Evolutionary conservation across 2,888 invertebrate genomes (phyloP), one percentile per base, ranked within the genome.

Genomic region (Lamellibrachia satsuma): DNA sequence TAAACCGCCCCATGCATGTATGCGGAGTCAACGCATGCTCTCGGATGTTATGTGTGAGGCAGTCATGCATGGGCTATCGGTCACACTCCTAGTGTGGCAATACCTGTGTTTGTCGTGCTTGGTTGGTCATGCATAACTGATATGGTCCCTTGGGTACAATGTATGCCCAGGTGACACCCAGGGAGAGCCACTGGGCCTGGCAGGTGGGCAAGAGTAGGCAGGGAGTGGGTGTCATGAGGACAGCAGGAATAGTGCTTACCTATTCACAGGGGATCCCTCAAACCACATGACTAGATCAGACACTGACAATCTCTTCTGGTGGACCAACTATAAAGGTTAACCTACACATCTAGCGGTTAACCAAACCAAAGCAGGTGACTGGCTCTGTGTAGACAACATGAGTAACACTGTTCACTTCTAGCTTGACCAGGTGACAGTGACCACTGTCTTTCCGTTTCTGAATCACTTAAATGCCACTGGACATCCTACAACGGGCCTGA

Each of bases 81-180:
- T 75, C 75, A 75, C 75, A 75, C 75, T 75, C 22, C 1, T 75
- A 75, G 75, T 75, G 75, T 75, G 75, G 75, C 75, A 75, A 75
- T 75, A 75, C 75, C 75, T 75, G 75, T 75, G 75, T 75, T 75
- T 6, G 22, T 75, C 75, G 6, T n/a, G 75, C 75, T 75, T 75
- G 75, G 75, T 75, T n/a, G 22, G 22, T 75, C 75, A 75, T 75
- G 75, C 75, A 75, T 75, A 75, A 75, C 75, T 75, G 75, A 75
- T 75, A 75, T 22, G 75, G 75, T 75, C 75, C 75, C 75, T 22
- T 75, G 75, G 75, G 75, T 75, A n/a, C 75, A 22, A 75, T 75
- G 75, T 75, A 75, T 75, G 75, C 3, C 22, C 15, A 75, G 75
- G 75, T 75, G 75, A 75, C 75, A 75, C 75, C 75, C 75, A 75